Evolutionary conservation across 2,888 invertebrate species (phyloP), one percentile per base, ranked within the genome.

Genomic region (Tinea semifulvella): DNA sequence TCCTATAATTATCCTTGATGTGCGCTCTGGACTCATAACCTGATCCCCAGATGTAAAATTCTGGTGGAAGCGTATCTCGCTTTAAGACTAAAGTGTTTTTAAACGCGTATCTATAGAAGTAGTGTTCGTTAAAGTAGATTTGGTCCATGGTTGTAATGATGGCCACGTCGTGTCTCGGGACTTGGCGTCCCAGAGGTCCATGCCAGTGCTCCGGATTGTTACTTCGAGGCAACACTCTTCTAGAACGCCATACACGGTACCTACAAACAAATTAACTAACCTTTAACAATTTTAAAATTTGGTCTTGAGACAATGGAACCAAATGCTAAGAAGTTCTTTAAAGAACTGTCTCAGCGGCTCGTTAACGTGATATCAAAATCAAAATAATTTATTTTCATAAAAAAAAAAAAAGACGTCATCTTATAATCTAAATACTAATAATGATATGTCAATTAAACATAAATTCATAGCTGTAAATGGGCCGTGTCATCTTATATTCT

Each of bases 191-290:
- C 25, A 56, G 53, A 0, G 61, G 54, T 0, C 72, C 72, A n/a
- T 71, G 70, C 46, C 59, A 56, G 43, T 72, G 72, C 49, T 73
- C 72, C 0, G 61, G 58, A 45, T 65, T 72, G 4, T 48, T 20
- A 47, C 67, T 67, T 19, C 50, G 56, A 0, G 67, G 66, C 1
- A 64, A 46, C 0, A 67, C 0, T 10, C 70, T 56, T 36, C 58
- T 53, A 1, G 59, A 44, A 17, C 61, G 49, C 60, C 60, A 66
- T 0, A 65, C 68, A 10, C 69, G 52, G 38, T 68, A 69, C 43
- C 68, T 56, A 38, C 53, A n/a, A n/a, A n/a, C n/a, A n/a, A n/a
- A n/a, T n/a, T n/a, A n/a, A n/a, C n/a, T n/a, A n/a, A n/a, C n/a
- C n/a, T n/a, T n/a, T n/a, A n/a, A n/a, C n/a, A n/a, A n/a, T n/a